phyloP scores from a whole-genome alignment of 2,888 invertebrate genomes.

The Plagodis dolabraria region DNA sequence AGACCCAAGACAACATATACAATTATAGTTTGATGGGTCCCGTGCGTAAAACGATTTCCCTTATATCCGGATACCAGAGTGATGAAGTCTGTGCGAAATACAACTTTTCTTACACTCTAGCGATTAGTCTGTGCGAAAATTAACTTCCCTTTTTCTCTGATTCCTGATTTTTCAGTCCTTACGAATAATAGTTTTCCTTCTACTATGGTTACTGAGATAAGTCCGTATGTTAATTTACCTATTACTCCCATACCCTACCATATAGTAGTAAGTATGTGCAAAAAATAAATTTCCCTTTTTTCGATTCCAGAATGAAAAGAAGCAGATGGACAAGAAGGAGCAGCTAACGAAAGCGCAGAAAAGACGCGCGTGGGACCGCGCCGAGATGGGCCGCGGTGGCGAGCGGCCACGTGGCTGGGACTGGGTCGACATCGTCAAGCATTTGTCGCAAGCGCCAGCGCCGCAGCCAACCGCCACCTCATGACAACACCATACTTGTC shows the following conservation, averaged over 20 bases:
- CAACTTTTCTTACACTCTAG: too few species aligned
- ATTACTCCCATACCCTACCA: neutral
- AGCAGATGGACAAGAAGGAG: slow-evolving; percentile 89
- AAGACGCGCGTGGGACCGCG: slow-evolving; percentile 93
- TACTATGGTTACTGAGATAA: too few species aligned
- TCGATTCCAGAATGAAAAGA: slow-evolving; percentile 65
- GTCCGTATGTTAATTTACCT: too few species aligned
- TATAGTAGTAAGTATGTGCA: neutral
- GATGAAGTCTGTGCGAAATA: too few species aligned
- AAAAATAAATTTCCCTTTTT: neutral
- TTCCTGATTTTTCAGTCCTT: too few species aligned
- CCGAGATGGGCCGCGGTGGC: slow-evolving; percentile 90
- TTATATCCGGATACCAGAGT: too few species aligned
- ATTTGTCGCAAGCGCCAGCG: slow-evolving; percentile 89
- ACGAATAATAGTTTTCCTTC: too few species aligned
- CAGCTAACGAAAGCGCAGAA: slow-evolving; percentile 97
- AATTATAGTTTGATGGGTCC: too few species aligned
- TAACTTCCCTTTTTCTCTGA: too few species aligned
- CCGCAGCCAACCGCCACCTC: slow-evolving; percentile 58
- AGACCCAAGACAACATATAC: too few species aligned
- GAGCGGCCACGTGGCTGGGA: slow-evolving; percentile 96
- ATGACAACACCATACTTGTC: slow-evolving; percentile 49
- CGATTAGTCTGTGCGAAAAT: too few species aligned
- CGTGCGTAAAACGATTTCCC: too few species aligned
- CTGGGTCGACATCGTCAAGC: slow-evolving; percentile 98